Evolutionary conservation across 2,888 invertebrate species (phyloP).

Genomic region (Pseudeuparius sepicola): DNA sequence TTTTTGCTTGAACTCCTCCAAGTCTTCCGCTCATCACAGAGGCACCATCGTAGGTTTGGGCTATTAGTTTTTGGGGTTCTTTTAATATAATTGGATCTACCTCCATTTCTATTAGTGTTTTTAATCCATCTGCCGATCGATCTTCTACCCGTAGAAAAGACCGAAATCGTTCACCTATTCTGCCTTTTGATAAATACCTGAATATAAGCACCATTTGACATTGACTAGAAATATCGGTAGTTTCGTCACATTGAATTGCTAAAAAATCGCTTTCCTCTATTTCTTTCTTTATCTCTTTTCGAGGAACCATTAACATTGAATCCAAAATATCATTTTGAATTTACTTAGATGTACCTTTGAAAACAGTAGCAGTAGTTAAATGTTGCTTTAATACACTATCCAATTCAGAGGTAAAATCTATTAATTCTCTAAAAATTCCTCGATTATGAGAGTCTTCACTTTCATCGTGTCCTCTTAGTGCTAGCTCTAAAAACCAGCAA

Average conservation of each 20-base stretch:
- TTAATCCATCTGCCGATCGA: slow-evolving; percentile 9
- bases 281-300: slow-evolving; percentile 4
- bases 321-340: slow-evolving; percentile 10
- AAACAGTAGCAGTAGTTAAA: slow-evolving; percentile 15
- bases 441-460: not conserved
- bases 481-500: slow-evolving; percentile 14
- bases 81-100: slow-evolving; percentile 15
- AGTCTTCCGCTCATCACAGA: slow-evolving; percentile 17
- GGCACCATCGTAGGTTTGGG: slow-evolving; percentile 18
- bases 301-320: slow-evolving; percentile 7
- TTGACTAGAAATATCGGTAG: slow-evolving; percentile 4
- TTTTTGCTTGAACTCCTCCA: slow-evolving; percentile 17
- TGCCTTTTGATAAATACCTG: slow-evolving; percentile 2
- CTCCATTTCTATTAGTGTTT: slow-evolving; percentile 7
- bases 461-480: slow-evolving; percentile 13
- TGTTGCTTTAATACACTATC: slow-evolving; percentile 15
- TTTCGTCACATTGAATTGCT: slow-evolving; percentile 12
- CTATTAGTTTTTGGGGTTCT: slow-evolving; percentile 17
- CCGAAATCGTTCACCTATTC: slow-evolving; percentile 8
- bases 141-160: slow-evolving; percentile 4
- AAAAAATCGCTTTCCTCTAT: slow-evolving; percentile 7
- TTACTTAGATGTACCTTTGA: slow-evolving; percentile 13
- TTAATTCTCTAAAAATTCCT: slow-evolving; percentile 6
- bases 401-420: slow-evolving; percentile 5
- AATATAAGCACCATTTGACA: slow-evolving; percentile 9